phyloP scores from a whole-genome alignment of 2,888 invertebrate genomes.

The Agrochola circellaris region DNA sequence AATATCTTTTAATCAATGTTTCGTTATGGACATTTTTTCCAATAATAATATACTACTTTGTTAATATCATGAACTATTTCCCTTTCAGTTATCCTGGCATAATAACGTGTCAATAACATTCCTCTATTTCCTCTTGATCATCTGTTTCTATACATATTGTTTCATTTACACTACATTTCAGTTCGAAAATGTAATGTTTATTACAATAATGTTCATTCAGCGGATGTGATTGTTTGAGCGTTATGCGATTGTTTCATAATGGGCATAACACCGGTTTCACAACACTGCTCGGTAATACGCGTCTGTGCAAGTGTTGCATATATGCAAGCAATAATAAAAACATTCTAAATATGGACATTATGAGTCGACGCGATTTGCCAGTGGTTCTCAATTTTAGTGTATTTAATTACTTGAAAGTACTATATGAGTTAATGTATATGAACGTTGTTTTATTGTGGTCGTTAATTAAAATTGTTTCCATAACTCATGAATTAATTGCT shows the following conservation, averaged over 20 bases:
- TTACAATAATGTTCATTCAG: constrained; percentile 43
- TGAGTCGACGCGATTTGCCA: constrained; percentile 3
- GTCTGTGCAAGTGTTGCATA: constrained; percentile 28
- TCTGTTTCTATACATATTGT: not conserved
- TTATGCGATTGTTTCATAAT: constrained; percentile 55
- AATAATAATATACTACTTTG: not conserved
- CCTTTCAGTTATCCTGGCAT: constrained; percentile 10
- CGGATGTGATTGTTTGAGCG: constrained; percentile 55
- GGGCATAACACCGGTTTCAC: constrained; percentile 53
- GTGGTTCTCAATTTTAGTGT: constrained; percentile 35
- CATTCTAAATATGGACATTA: constrained; percentile 53
- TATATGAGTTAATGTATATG: not conserved
- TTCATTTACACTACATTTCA: constrained; percentile 6
- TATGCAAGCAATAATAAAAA: constrained; percentile 55
- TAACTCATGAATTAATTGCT: constrained; percentile 24
- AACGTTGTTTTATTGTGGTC: constrained; percentile 29
- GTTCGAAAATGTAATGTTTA: constrained; percentile 13
- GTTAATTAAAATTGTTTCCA: constrained; percentile 50
- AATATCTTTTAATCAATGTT: not conserved
- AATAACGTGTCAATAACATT: constrained; percentile 10
- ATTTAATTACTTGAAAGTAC: constrained; percentile 42
- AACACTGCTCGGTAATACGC: constrained; percentile 39
- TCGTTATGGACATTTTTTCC: not conserved
- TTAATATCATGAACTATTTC: constrained; percentile 16
- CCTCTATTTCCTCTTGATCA: constrained; percentile 19